These are phyloP conservation scores for Pseudomugil tenellus DNA, from an alignment of 2,797 vertebrate species.

Conservation along the genomic window DNA sequence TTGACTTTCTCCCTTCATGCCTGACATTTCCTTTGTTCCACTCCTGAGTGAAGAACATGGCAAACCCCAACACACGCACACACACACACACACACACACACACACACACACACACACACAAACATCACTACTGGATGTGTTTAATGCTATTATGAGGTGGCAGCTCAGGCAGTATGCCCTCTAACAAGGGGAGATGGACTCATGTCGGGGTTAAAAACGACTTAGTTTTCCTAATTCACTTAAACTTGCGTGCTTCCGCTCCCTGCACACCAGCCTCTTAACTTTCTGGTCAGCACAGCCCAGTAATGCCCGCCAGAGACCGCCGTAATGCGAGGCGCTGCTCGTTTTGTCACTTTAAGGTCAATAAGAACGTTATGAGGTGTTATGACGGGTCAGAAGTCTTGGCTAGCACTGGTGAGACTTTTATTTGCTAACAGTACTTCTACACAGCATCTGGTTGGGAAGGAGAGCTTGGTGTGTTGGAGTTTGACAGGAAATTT, in stretches of 20 bases:
- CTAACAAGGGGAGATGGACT: constrained; percentile 64
- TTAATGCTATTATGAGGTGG: constrained; percentile 77
- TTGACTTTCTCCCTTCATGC: constrained; percentile 49
- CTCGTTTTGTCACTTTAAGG: constrained; percentile 60
- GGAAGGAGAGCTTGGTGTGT: constrained; percentile 6
- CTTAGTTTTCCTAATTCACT: constrained; percentile 80
- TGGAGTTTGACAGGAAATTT: constrained; percentile 5
- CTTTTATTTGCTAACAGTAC: constrained; percentile 32
- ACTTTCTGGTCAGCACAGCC: constrained; percentile 43
- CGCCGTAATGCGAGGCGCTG: constrained; percentile 40
- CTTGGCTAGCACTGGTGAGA: constrained; percentile 43
- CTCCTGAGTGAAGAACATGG: constrained; percentile 15
- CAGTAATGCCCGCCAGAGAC: constrained; percentile 56
- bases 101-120: neutral
- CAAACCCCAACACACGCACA: neutral
- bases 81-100: constrained; percentile 23
- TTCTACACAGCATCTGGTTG: constrained; percentile 29
- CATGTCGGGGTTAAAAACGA: constrained; percentile 66
- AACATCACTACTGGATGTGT: constrained; percentile 65
- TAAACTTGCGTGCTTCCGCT: constrained; percentile 65
- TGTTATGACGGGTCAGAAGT: constrained; percentile 55
- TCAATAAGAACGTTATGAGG: constrained; percentile 66
- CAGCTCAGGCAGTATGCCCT: constrained; percentile 60
- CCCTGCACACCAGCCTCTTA: constrained; percentile 54
- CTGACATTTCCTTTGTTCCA: constrained; percentile 36